These are phyloP conservation scores for Aplochiton taeniatus DNA, from an alignment of 2,797 vertebrate genomes.

Conservation along the genomic window DNA sequence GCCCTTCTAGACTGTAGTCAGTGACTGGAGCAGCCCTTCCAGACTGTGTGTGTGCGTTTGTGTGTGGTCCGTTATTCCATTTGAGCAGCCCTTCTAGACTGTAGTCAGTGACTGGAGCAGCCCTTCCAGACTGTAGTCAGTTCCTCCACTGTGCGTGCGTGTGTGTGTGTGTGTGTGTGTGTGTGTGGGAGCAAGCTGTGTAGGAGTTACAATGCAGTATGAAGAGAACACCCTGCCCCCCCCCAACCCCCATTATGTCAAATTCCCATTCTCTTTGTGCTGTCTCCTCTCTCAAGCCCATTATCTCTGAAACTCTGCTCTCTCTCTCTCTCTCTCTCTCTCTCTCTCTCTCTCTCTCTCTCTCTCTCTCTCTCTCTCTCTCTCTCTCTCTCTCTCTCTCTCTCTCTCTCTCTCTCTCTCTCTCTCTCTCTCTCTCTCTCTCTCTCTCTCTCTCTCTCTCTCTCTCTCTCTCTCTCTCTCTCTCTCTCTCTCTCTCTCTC, in stretches of 20 bases:
- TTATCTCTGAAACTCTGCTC: no score
- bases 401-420: neutral
- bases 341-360: neutral
- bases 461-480: neutral
- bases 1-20: no score
- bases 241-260: no score
- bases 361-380: neutral
- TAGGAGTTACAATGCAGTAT: conserved; percentile 51
- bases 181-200: conserved; percentile 58
- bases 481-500: neutral
- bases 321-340: conserved; percentile 3
- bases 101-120: conserved; percentile 64
- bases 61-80: no score
- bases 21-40: no score
- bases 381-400: conserved; percentile 8
- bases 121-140: no score
- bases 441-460: neutral
- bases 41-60: no score
- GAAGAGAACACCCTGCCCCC: conserved; percentile 43
- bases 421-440: no score
- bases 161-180: no score
- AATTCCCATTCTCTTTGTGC: neutral
- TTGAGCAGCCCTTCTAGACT: no score
- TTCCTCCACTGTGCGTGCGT: no score
- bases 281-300: conserved; percentile 2